Percentiles rank a stretch among this genome's conserved stretches.
phyloP scores from a whole-genome alignment of 2,797 vertebrate species.

The Glossophaga mutica region DNA sequence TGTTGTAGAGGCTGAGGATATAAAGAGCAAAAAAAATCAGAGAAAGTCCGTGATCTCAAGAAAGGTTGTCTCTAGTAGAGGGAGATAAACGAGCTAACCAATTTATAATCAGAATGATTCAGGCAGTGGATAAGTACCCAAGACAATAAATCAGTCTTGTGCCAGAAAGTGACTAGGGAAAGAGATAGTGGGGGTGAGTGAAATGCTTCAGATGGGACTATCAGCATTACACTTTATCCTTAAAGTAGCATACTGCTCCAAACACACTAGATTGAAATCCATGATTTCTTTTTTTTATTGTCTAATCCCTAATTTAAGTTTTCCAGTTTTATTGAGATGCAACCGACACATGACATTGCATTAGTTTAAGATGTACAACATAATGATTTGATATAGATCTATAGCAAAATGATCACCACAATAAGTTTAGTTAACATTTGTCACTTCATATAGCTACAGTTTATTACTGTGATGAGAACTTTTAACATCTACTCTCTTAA shows the following conservation, averaged over 20 bases:
- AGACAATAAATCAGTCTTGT: background rate
- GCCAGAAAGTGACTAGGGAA: background rate
- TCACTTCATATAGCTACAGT: background rate
- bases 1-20: background rate
- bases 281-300: background rate
- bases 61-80: background rate
- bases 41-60: background rate
- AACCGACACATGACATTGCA: background rate
- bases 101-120: background rate
- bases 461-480: background rate
- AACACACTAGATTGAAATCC: background rate
- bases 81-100: background rate
- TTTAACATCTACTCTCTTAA: background rate
- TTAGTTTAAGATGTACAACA: background rate
- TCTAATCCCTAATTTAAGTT: background rate
- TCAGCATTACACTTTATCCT: background rate
- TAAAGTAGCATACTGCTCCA: background rate
- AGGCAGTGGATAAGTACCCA: background rate
- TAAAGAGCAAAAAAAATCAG: background rate
- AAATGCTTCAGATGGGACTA: background rate
- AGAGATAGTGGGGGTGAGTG: background rate
- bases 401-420: background rate
- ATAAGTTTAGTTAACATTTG: background rate
- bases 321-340: background rate
- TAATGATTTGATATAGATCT: background rate